Evolutionary conservation across 2,797 vertebrate species (phyloP).

Genomic region (Pogoniulus pusillus): DNA sequence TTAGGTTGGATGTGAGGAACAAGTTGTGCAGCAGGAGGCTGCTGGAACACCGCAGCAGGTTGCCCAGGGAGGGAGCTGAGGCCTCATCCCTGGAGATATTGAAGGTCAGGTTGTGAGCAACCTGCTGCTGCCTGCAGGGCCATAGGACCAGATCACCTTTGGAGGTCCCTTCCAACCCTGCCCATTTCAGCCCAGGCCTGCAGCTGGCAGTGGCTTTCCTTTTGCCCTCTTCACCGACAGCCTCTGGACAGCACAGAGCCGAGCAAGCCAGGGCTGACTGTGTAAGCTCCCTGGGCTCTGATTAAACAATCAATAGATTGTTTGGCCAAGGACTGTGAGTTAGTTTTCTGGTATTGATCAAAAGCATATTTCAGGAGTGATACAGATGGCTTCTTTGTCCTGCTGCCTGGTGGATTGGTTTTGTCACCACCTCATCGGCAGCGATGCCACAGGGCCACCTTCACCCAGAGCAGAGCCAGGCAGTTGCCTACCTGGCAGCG

Average conservation of each 20-base stretch:
- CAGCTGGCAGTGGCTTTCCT: slow-evolving; percentile 24
- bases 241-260: slow-evolving; percentile 35
- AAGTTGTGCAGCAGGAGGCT: no score
- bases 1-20: no score
- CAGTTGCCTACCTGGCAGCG: background rate
- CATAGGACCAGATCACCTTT: no score
- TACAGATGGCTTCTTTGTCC: slow-evolving; percentile 49
- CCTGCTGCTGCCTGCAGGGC: no score
- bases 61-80: no score
- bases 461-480: background rate
- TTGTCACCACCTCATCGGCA: background rate
- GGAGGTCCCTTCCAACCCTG: no score
- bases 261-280: slow-evolving; percentile 2
- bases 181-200: background rate
- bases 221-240: slow-evolving; percentile 16
- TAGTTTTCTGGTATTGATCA: slow-evolving; percentile 65
- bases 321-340: slow-evolving; percentile 40
- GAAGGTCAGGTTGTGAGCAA: no score
- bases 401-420: slow-evolving; percentile 59
- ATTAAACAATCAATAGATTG: slow-evolving; percentile 67
- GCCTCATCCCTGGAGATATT: no score
- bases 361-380: slow-evolving; percentile 44
- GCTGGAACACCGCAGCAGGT: no score
- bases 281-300: slow-evolving; percentile 38
- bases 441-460: rapidly evolving